These are phyloP conservation scores for Eucera pruinosa DNA, from an alignment of 2,888 invertebrate genomes.

Conservation along the genomic window DNA sequence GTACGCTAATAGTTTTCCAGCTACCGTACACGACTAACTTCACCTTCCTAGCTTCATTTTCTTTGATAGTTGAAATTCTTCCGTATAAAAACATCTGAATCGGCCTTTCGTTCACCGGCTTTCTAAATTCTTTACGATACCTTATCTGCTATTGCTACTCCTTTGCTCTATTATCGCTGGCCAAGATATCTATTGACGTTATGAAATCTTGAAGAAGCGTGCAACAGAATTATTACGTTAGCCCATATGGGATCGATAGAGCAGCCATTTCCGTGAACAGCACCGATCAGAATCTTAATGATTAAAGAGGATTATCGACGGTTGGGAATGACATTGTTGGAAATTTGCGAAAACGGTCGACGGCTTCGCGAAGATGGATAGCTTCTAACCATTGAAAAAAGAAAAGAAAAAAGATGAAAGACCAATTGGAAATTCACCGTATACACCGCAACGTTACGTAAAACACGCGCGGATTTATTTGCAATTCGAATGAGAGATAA, in stretches of 20 bases:
- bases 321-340: conserved; percentile 23
- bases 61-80: too few species aligned
- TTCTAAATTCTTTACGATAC: too few species aligned
- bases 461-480: conserved; percentile 25
- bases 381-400: background rate
- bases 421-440: background rate
- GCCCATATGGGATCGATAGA: conserved; percentile 22
- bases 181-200: background rate
- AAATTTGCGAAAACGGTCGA: background rate
- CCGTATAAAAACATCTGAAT: too few species aligned
- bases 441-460: background rate
- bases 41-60: too few species aligned
- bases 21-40: too few species aligned
- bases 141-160: background rate
- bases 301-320: conserved; percentile 25
- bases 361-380: background rate
- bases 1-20: too few species aligned
- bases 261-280: background rate
- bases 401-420: too few species aligned
- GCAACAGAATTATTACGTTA: background rate
- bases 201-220: conserved; percentile 20
- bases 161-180: background rate
- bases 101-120: too few species aligned
- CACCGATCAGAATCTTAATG: conserved; percentile 39
- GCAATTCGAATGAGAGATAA: conserved; percentile 26